Base-by-base conservation (phyloP, 2,797 vertebrate genomes). In the Brachyalestes nurse region DNA sequence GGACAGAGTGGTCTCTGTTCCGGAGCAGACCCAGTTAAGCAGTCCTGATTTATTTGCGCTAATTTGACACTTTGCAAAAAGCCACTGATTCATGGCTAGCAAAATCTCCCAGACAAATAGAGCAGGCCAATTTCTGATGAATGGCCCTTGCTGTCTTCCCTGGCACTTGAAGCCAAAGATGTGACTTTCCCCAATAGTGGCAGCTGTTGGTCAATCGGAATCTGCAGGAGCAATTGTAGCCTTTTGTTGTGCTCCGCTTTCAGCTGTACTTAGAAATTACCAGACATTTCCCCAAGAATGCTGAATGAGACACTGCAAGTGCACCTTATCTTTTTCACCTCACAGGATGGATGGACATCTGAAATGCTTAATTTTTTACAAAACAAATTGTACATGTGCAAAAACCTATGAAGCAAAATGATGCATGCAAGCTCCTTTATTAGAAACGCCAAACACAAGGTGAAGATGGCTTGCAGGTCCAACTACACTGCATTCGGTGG, bases 31-130 rank as follows among this genome's bases (percentile, higher is more conserved):
- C 53, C n/a, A 69, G 72, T 70, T 70, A 73, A 75, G 64, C 53
- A 72, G 85, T 84, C 55, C 60, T 69, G 74, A 80, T 83, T 83
- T 79, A 82, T 88, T 86, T 85, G 76, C 23, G 16, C 64, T 73
- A 82, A 84, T 85, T 82, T 82, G 58, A 84, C 84, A 84, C 85
- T 82, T 58, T 73, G 80, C 69, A 78, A 45, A 73, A 66, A 73
- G 47, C 67, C 77, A 74, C 60, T 82, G 81, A 78, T 80, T 83
- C 71, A 83, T 71, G 58, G 72, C 61, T 71, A 76, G 62, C 62
- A 77, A 78, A 78, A 81, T 55, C 42, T 53, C 64, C 65, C 72
- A 64, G 57, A 82, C 70, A 79, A 34, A 70, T 83, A 79, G 19
- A 38, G 79, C 66, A 53, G 49, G 38, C 45, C 80, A 74, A 75